Evolutionary conservation across 30 jellyfish, hydroid and myxozoan genomes (phyloP), one percentile per base, ranked within the genome.

Genomic region (Turritopsis rubra): DNA sequence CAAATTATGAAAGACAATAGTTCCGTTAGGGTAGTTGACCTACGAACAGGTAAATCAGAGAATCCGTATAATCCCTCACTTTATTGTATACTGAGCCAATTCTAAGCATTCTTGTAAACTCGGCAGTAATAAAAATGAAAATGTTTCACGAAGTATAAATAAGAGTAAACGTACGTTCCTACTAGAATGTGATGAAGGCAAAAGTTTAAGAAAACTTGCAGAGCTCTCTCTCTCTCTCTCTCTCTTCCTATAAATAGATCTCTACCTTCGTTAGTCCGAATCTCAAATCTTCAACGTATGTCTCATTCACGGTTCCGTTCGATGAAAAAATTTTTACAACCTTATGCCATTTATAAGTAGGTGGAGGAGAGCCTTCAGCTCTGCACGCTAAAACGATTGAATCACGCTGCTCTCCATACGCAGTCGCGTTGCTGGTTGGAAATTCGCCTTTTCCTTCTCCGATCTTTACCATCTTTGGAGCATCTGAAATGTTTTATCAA

Each of bases 361-460:
- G 93, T 0, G 97, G 97, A 7, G 97, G 97, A 25, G 83, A 80
- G 21, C 73, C 85, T 20, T 88, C 78, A 0, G 97, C 96, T 68
- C 84, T 79, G 60, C 97, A 91, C 18, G 85, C 76, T 52, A 91
- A 79, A 26, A 71, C 66, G 8, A 87, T 65, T 16, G 87, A 71
- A 0, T 71, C 71, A 3, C 83, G 30, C 53, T 90, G 89, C 8
- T 81, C 89, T 18, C 91, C 18, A 24, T 71, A 19, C 0, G 86
- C 87, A 21, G 92, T 90, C 26, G 81, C 28, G 84, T 83, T 85
- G 88, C 16, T 71, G 82, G 24, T 3, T 22, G 24, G 82, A 8
- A 28, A 8, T 52, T 24, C 54, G 71, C 97, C 85, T 26, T 66
- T 77, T 0, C 75, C 26, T 54, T 89, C 96, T 16, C 96, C 96